Evolutionary conservation across 2,113 vertebrate genomes (phyloP).

Genomic region (Strix aluco): DNA sequence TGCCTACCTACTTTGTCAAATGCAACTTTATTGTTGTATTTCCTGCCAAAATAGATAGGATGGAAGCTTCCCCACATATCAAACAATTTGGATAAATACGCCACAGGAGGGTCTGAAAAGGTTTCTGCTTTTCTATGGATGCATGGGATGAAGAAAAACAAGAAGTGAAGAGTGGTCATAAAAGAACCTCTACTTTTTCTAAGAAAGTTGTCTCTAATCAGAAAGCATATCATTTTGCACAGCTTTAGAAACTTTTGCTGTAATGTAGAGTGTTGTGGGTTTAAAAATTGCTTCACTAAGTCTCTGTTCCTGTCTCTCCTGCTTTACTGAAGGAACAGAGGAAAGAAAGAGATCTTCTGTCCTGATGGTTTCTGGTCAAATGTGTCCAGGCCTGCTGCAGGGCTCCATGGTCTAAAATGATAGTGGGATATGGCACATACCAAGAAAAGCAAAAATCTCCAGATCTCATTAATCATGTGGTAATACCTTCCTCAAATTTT

Average conservation of each 20-base stretch:
- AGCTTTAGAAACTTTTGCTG: not conserved
- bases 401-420: not conserved
- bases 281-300: not conserved
- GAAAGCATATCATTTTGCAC: not conserved
- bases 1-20: not conserved
- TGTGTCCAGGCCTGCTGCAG: not conserved
- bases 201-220: not conserved
- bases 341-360: not conserved
- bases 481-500: not conserved
- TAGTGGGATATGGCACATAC: not conserved
- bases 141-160: not conserved
- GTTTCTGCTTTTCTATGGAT: not conserved
- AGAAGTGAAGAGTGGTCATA: not conserved
- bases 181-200: not conserved
- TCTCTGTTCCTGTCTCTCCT: not conserved
- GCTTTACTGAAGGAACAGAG: not conserved
- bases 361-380: not conserved
- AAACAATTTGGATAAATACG: not conserved
- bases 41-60: not conserved
- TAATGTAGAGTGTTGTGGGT: not conserved
- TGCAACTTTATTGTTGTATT: not conserved
- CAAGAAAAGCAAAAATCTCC: not conserved
- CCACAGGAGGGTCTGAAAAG: not conserved
- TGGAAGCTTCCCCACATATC: not conserved
- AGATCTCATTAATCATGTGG: not conserved